A percentile compares a stretch with the other conserved stretches of the same genome.
Conservation (phyloP, 53 echinoderm and acorn worm genomes). For the Paracentrotus lividus region DNA sequence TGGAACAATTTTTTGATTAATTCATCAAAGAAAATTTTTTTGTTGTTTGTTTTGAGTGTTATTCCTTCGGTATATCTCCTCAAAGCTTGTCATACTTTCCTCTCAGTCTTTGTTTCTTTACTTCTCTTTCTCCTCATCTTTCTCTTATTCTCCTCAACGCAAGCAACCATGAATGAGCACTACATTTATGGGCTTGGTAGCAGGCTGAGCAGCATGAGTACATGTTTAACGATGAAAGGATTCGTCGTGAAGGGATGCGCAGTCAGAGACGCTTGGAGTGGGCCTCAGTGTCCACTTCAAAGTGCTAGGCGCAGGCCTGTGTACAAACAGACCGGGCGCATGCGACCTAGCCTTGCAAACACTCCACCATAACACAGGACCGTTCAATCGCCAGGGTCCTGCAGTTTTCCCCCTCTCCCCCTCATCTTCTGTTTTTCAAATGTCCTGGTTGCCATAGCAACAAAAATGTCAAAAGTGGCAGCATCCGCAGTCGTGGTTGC, state of each 20-base stretch:
- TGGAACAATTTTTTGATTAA: background rate
- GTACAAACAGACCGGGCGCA: constrained; percentile 52
- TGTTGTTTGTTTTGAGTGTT: background rate
- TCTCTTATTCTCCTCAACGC: background rate
- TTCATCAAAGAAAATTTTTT: background rate
- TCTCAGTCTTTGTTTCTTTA: background rate
- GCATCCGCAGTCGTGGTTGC: constrained; percentile 10
- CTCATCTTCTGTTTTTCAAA: constrained; percentile 35
- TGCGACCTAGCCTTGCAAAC: constrained; percentile 63
- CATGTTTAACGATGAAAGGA: constrained; percentile 29
- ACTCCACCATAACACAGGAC: constrained; percentile 28
- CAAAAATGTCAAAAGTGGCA: constrained; percentile 72
- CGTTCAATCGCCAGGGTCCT: constrained; percentile 45
- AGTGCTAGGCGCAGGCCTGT: constrained; percentile 50
- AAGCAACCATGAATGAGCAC: constrained; percentile 5
- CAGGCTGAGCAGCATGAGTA: background rate
- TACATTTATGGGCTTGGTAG: background rate
- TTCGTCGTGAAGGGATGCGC: constrained; percentile 20
- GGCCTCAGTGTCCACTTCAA: constrained; percentile 29
- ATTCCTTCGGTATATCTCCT: background rate
- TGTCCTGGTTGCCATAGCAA: constrained; percentile 52
- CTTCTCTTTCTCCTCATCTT: background rate
- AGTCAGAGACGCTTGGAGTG: constrained; percentile 57
- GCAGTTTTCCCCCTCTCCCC: background rate
- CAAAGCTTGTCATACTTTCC: background rate